phyloP scores from a whole-genome alignment of 2,888 invertebrate species.

The Crematogaster levior region DNA sequence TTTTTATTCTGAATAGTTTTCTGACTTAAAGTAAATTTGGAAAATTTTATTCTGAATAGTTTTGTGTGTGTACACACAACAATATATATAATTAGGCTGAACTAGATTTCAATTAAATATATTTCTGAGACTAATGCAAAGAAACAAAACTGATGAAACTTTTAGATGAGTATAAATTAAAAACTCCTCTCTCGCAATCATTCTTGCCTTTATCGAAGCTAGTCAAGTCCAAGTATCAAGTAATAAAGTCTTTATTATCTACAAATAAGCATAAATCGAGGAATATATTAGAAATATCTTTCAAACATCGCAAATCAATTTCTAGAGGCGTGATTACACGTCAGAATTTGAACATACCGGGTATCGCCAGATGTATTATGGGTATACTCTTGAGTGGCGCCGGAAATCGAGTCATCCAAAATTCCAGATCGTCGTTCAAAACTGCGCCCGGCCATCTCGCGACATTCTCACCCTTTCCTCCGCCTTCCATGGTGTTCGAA shows the following conservation, averaged over 20 bases:
- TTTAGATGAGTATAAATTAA: background rate
- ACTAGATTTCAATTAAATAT: background rate
- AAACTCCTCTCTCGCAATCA: background rate
- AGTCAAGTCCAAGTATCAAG: background rate
- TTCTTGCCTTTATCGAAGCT: background rate
- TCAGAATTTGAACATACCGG: conserved; percentile 87
- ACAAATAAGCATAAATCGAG: background rate
- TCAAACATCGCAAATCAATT: background rate
- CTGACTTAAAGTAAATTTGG: background rate
- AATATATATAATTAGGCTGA: no score
- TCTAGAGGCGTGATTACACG: background rate
- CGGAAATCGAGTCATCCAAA: conserved; percentile 91
- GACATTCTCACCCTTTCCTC: background rate
- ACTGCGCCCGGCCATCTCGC: background rate
- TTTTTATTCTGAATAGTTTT: no score
- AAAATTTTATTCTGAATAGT: background rate
- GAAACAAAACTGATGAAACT: background rate
- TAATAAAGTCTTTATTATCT: background rate
- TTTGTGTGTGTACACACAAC: background rate
- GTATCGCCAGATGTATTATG: conserved; percentile 91
- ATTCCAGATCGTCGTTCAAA: conserved; percentile 86
- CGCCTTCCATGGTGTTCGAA: conserved; percentile 48
- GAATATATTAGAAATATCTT: background rate
- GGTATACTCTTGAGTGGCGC: conserved; percentile 88
- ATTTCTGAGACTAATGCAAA: background rate